Percentiles rank a stretch among this genome's conserved stretches.
Evolutionary conservation across 64 coral and sea anemone genomes (phyloP).

Genomic region (Anthopleura sola): DNA sequence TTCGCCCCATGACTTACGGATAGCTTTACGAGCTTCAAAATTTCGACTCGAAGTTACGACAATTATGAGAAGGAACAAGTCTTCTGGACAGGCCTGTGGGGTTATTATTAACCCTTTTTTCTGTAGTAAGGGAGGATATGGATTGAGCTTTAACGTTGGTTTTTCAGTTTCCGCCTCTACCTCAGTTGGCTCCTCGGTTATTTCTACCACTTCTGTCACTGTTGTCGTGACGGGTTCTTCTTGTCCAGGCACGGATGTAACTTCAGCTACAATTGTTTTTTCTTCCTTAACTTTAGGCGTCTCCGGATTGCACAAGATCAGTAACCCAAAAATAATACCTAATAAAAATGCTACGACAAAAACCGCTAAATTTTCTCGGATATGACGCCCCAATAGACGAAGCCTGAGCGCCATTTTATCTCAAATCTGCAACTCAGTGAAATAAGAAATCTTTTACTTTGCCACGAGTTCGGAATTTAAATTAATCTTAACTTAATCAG

Average conservation of each 20-base stretch:
- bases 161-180: neutral
- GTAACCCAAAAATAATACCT: neutral
- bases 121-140: slow-evolving; percentile 50
- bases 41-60: slow-evolving; percentile 70
- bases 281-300: neutral
- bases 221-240: neutral
- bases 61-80: slow-evolving; percentile 51
- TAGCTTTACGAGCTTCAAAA: slow-evolving; percentile 75
- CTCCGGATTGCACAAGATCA: neutral
- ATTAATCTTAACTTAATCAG: neutral
- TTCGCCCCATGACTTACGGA: slow-evolving; percentile 76
- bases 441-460: neutral
- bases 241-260: neutral
- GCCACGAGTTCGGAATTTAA: neutral
- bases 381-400: neutral
- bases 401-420: neutral
- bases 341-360: neutral
- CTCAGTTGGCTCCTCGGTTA: neutral
- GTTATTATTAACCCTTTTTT: slow-evolving; percentile 41
- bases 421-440: neutral
- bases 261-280: neutral
- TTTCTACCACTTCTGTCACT: neutral
- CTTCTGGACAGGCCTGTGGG: slow-evolving; percentile 31
- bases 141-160: neutral
- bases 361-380: neutral